These are phyloP conservation scores for Spheniscus humboldti DNA, from an alignment of 2,797 vertebrate species.

Conservation along the genomic window DNA sequence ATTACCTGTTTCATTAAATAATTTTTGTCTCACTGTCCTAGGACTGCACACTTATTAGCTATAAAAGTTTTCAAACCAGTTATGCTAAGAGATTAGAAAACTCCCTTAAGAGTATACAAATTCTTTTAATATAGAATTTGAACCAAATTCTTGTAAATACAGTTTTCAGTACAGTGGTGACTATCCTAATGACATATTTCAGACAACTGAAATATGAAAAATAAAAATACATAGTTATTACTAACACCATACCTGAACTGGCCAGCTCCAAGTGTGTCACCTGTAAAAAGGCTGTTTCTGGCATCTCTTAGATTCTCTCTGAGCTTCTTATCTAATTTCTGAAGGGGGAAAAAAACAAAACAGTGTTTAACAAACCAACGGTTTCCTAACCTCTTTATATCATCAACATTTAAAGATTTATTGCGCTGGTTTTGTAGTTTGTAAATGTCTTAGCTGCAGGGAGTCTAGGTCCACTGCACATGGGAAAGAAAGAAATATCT, in stretches of 20 bases:
- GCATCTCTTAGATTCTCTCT: conserved; percentile 96
- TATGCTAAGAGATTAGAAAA: neutral
- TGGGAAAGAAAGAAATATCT: neutral
- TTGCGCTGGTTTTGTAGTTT: neutral
- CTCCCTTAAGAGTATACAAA: neutral
- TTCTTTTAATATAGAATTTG: neutral
- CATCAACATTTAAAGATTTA: neutral
- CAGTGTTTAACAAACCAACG: neutral
- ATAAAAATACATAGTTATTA: neutral
- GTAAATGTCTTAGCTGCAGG: neutral
- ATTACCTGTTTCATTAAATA: neutral
- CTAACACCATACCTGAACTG: conserved; percentile 87
- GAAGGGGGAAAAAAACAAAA: neutral
- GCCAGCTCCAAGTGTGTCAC: conserved; percentile 89
- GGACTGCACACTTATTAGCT: neutral
- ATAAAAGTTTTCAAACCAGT: neutral
- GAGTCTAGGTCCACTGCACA: neutral
- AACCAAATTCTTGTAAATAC: neutral
- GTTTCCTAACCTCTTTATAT: neutral
- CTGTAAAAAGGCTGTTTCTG: conserved; percentile 96
- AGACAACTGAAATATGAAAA: neutral
- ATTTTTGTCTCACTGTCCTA: neutral
- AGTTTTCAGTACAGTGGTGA: neutral
- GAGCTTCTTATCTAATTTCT: conserved; percentile 98
- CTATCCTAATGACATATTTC: neutral